Base-by-base conservation (phyloP, 1,140 invertebrate genomes). In the Tetramorium alpestre region DNA sequence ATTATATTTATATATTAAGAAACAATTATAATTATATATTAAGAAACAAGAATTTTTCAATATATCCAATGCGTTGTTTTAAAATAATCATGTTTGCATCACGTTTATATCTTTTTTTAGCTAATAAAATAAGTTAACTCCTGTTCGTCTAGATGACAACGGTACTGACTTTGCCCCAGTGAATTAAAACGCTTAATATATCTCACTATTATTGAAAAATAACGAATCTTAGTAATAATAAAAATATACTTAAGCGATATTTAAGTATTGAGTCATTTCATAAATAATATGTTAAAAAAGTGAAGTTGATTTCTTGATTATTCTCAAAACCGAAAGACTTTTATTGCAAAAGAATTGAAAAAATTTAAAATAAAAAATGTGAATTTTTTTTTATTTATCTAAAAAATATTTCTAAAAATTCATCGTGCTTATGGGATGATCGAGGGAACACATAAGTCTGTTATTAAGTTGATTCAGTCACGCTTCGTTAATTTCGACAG, bases 391-490 rank as follows among this genome's bases (percentile, higher is more conserved):
- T 33, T 0, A 33, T 33, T 33, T 33, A 33, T 33, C 33, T 33
- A 33, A 33, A 33, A 33, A 4, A 33, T 33, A 33, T 33, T 33
- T 33, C 33, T 33, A 33, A 33, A 33, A 33, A 33, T 33, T 33
- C 33, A 4, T 33, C 33, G 33, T 33, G 33, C 33, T 33, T 33
- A 33, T 33, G 3, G 33, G 3, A 33, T 33, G 33, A 33, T 16
- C 16, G n/a, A 38, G 51, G 5, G 3, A 70, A 3, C 1, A 18
- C 16, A 8, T n/a, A n/a, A 41, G 65, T 16, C 77, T 65, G 33
- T 54, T 81, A 56, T 56, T 81, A 81, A 10, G 33, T n/a, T 41
- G 33, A 78, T 81, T 38, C 77, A 38, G 77, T 80, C 64, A 80
- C n/a, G 62, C 77, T 69, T 81, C 47, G 33, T 80, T 80, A 80